These are phyloP conservation scores for Astatotilapia flaviijosephi DNA, from an alignment of 2,113 vertebrate genomes.

Conservation along the genomic window DNA sequence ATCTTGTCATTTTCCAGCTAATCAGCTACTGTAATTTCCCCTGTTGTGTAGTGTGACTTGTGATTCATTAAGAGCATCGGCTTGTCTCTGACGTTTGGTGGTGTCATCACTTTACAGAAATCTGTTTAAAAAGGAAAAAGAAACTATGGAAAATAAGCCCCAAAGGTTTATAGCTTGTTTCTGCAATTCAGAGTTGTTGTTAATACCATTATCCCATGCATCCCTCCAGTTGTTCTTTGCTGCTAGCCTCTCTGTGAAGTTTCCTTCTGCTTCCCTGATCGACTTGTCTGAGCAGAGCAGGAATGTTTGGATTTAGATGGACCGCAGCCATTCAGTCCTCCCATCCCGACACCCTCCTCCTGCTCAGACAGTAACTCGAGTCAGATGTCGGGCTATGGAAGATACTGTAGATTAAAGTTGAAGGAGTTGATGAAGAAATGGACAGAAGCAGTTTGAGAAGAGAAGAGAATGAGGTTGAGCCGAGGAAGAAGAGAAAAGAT, in stretches of 20 bases:
- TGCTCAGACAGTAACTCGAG: constrained; percentile 29
- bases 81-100: background rate
- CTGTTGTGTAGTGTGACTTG: background rate
- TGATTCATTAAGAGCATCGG: background rate
- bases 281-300: constrained; percentile 17
- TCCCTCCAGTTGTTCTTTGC: background rate
- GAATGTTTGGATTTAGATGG: constrained; percentile 32
- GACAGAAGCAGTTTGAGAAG: background rate
- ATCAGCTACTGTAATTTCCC: background rate
- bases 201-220: background rate
- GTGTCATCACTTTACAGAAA: background rate
- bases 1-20: background rate
- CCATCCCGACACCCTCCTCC: background rate
- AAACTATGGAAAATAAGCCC: background rate
- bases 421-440: background rate
- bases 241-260: background rate
- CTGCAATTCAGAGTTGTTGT: background rate
- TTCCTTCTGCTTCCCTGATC: background rate
- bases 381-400: constrained; percentile 49
- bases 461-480: background rate
- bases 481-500: background rate
- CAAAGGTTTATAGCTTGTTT: background rate
- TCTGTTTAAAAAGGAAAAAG: background rate
- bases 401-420: background rate
- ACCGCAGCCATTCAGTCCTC: background rate